A percentile compares a stretch with the other conserved stretches of the same genome.
These are phyloP conservation scores for Rhagologus leucostigma DNA, from an alignment of 2,113 vertebrate genomes.

Conservation along the genomic window DNA sequence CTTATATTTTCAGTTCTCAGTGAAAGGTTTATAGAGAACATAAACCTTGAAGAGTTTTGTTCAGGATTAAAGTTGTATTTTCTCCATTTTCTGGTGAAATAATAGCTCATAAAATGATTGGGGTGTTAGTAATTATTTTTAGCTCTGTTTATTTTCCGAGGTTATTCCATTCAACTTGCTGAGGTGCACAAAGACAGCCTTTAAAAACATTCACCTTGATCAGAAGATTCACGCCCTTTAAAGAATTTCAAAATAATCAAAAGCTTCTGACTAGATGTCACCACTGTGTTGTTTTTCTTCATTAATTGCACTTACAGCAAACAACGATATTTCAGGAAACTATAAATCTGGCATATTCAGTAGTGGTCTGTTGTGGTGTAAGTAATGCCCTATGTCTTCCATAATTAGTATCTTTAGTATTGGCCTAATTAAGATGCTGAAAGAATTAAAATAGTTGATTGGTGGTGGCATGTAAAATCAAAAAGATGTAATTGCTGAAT, in stretches of 20 bases:
- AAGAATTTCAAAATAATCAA: slow-evolving; percentile 12
- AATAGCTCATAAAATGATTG: slow-evolving; percentile 60
- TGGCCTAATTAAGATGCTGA: not conserved
- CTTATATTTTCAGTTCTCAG: slow-evolving; percentile 77
- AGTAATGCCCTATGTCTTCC: not conserved
- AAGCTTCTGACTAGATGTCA: not conserved
- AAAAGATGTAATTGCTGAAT: not conserved
- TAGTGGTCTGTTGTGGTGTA: not conserved
- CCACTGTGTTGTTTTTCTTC: not conserved
- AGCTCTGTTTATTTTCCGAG: slow-evolving; percentile 40
- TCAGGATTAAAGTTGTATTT: slow-evolving; percentile 69
- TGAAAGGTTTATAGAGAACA: slow-evolving; percentile 75
- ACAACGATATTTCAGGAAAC: not conserved
- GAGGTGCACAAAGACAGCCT: not conserved
- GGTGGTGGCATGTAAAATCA: not conserved
- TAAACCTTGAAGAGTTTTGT: slow-evolving; percentile 73
- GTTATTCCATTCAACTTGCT: not conserved
- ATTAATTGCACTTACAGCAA: slow-evolving; percentile 1
- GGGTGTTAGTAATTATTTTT: slow-evolving; percentile 64
- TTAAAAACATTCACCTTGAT: slow-evolving; percentile 1
- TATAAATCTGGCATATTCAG: not conserved
- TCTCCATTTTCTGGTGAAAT: slow-evolving; percentile 63
- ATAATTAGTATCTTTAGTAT: not conserved
- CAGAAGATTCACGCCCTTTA: slow-evolving; percentile 10
- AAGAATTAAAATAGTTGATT: slow-evolving; percentile 11